Base-by-base conservation (phyloP, 1,140 invertebrate genomes). In the Drosophila leontia region DNA sequence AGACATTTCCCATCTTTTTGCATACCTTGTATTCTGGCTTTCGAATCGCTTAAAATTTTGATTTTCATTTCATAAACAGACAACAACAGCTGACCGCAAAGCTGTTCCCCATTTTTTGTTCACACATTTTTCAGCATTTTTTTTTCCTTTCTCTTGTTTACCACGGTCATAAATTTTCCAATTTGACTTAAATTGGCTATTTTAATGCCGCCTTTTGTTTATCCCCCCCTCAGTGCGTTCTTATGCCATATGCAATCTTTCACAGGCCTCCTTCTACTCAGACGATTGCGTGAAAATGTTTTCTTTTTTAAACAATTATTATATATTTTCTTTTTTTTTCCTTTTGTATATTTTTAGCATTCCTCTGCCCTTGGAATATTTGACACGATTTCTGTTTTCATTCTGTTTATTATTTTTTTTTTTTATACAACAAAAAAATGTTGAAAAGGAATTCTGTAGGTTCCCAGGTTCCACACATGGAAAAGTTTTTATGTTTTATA, bases 291-390 rank as follows among this genome's bases (percentile, higher is more conserved):
- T 71, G 53, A 78, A 85, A 78, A 53, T 47, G 47, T 60, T 64
- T 75, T 64, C 58, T 55, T 75, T 57, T 75, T 70, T 32, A 41
- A 56, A 69, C 32, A 70, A 63, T 56, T 35, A 47, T 64, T 64
- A 32, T 34, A 51, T 51, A 12, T 51, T 9, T 51, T 15, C 2
- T 48, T 45, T 29, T 58, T 44, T 44, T 42, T 68, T 35, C 37
- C 3, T 41, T 37, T 51, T 59, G 48, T 34, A 32, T 83, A 87
- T 80, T 84, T 88, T 83, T 83, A 78, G 80, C 71, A 74, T 45
- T 48, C 51, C 34, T 59, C 55, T 88, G 84, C 76, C 77, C 84
- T 87, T 87, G 83, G 84, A 87, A 88, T 87, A 70, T 83, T 88
- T 83, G 83, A 80, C 84, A 87, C 71, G 77, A 74, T 75, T 87